Percentiles rank a stretch among this genome's conserved stretches.
phyloP scores from a whole-genome alignment of 2,797 vertebrate genomes.

The Centroberyx gerrardi region DNA sequence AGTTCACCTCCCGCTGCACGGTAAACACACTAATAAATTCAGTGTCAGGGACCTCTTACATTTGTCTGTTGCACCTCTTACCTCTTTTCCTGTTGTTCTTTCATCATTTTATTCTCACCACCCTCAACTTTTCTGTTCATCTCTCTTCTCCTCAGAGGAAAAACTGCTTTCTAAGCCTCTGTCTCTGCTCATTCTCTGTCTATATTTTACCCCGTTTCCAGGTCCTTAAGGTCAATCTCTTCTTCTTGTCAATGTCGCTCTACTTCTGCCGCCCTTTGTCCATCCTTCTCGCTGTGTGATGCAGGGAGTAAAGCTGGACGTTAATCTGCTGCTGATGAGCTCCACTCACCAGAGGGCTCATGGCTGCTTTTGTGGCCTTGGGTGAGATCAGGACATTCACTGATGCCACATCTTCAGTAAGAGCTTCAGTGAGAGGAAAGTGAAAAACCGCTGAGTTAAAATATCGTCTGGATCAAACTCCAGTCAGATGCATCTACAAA shows the following conservation, averaged over 20 bases:
- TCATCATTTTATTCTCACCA: slow-evolving; percentile 43
- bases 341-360: slow-evolving; percentile 57
- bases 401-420: slow-evolving; percentile 21
- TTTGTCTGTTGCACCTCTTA: slow-evolving; percentile 20
- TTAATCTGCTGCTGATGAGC: slow-evolving; percentile 77
- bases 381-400: slow-evolving; percentile 62
- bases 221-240: slow-evolving; percentile 43
- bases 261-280: slow-evolving; percentile 43
- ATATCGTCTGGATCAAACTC: slow-evolving; percentile 2
- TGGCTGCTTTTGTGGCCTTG: slow-evolving; percentile 61
- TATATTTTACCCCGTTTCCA: slow-evolving; percentile 50
- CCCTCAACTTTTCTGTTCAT: slow-evolving; percentile 42
- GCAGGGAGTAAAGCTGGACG: slow-evolving; percentile 67
- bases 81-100: slow-evolving; percentile 37
- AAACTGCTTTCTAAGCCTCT: slow-evolving; percentile 28
- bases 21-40: slow-evolving; percentile 67
- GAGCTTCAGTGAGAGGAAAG: slow-evolving; percentile 31
- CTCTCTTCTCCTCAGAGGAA: slow-evolving; percentile 26
- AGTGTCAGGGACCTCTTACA: slow-evolving; percentile 57
- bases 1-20: slow-evolving; percentile 49
- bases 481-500: slow-evolving; percentile 20
- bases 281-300: slow-evolving; percentile 48
- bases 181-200: slow-evolving; percentile 22
- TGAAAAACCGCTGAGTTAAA: slow-evolving; percentile 29
- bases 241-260: slow-evolving; percentile 54